Evolutionary conservation across 2,113 vertebrate genomes (phyloP), one percentile per base, ranked within the genome.

Genomic region (Spea multiplicata): DNA sequence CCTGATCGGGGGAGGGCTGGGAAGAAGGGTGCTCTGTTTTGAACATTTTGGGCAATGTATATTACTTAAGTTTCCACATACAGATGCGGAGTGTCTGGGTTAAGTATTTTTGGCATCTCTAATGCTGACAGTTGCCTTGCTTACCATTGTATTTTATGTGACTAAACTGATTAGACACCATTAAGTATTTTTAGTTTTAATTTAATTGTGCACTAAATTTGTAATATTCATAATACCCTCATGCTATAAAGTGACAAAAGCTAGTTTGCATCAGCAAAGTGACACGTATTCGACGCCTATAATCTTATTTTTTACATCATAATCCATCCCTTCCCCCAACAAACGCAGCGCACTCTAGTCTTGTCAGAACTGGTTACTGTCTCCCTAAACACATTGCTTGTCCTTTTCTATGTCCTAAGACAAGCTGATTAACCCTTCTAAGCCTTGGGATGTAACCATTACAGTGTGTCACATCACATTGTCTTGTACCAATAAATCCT

Each of bases 311-410:
- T 45, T 30, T 59, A 5, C 55, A 59, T 59, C 16, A 16, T 73
- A 73, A 73, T 73, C 72, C 55, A 44, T 9, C 71, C 71, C 53
- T 71, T 70, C 71, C 44, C 53, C 71, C 71, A 59, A 13, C 55
- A n/a, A 53, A 57, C 71, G 14, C 71, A 59, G 14, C 46, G n/a
- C 45, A 45, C 46, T 73, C 49, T 45, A 59, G 55, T 59, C 71
- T 73, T 73, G 71, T 73, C 55, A 73, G 53, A 61, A 48, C 44
- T 48, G 45, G 53, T 73, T 73, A 73, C 14, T 57, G 45, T 73
- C 71, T 13, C 6, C 44, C 30, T 3, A 46, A 73, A 73, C 46
- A 53, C 13, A 46, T 8, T 9, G 5, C 55, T 61, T 48, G 16
- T n/a, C 71, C 57, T 61, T 46, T 48, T 62, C 13, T 8, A 71